Evolutionary conservation across 2,113 vertebrate genomes (phyloP).

Genomic region (Lamprotornis superbus): DNA sequence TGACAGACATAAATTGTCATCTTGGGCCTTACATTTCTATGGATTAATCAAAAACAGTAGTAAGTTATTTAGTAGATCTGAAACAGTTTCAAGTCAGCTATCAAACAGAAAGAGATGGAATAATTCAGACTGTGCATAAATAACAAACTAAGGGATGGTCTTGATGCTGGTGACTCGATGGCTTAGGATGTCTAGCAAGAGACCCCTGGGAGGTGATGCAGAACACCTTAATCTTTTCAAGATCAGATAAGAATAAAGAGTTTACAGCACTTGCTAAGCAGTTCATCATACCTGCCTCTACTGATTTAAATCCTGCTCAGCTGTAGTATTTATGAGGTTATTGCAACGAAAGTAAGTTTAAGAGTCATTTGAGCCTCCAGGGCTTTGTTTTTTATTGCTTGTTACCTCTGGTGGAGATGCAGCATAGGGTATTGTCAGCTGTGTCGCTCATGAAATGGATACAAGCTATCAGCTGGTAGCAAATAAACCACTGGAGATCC

Average conservation of each 20-base stretch:
- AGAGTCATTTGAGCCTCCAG: neutral
- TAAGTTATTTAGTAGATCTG: neutral
- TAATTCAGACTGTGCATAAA: neutral
- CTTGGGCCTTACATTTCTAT: slow-evolving; percentile 87
- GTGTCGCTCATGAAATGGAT: neutral
- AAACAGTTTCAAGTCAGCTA: neutral
- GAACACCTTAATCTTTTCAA: neutral
- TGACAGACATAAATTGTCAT: slow-evolving; percentile 94
- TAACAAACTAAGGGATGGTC: neutral
- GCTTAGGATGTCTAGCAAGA: neutral
- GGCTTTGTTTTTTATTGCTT: neutral
- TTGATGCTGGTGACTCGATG: neutral
- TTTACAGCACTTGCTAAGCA: neutral
- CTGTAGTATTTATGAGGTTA: neutral
- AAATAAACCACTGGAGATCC: neutral
- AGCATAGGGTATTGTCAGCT: neutral
- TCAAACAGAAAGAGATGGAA: neutral
- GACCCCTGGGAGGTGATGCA: neutral
- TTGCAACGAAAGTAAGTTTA: neutral
- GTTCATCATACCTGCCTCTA: neutral
- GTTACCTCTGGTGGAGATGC: neutral
- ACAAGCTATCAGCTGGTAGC: neutral
- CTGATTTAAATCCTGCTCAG: neutral
- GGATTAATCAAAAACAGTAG: neutral
- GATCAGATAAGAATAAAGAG: neutral